Conservation (phyloP, 2,888 invertebrate genomes). For the Tortricodes alternella region DNA sequence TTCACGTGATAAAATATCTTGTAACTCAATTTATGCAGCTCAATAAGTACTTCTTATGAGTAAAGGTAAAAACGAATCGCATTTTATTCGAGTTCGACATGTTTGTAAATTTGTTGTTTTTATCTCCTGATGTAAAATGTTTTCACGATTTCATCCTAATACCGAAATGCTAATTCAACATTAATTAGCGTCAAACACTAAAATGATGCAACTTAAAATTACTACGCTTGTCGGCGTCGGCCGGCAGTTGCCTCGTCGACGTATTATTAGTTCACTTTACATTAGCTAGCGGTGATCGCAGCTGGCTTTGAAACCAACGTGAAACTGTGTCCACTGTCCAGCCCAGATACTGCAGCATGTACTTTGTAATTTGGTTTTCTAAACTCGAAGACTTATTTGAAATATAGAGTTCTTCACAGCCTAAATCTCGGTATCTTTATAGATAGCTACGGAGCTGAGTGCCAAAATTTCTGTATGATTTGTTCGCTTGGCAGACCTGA, state of each 20-base stretch:
- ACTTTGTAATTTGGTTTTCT: no score
- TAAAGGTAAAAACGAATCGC: background rate
- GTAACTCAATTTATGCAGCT: background rate
- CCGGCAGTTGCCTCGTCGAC: constrained; percentile 12
- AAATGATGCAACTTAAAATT: constrained; percentile 46
- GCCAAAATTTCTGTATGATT: no score
- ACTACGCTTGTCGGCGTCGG: background rate
- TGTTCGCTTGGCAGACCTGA: no score
- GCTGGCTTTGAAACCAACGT: background rate
- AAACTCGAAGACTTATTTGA: no score
- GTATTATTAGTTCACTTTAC: background rate
- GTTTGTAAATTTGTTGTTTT: constrained; percentile 6
- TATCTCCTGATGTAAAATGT: constrained; percentile 47
- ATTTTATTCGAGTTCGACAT: background rate
- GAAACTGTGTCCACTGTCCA: no score
- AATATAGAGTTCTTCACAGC: no score
- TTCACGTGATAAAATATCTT: background rate
- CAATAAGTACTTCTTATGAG: background rate
- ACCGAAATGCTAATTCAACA: constrained; percentile 12
- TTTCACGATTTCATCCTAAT: constrained; percentile 43
- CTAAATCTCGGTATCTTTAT: no score
- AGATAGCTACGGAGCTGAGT: no score
- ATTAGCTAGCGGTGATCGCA: background rate
- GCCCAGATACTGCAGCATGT: no score
- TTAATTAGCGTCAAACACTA: constrained; percentile 29